A percentile compares a stretch with the other conserved stretches of the same genome.
These are phyloP conservation scores for Intellagama lesueurii DNA, from an alignment of 2,797 vertebrate genomes.

Conservation along the genomic window DNA sequence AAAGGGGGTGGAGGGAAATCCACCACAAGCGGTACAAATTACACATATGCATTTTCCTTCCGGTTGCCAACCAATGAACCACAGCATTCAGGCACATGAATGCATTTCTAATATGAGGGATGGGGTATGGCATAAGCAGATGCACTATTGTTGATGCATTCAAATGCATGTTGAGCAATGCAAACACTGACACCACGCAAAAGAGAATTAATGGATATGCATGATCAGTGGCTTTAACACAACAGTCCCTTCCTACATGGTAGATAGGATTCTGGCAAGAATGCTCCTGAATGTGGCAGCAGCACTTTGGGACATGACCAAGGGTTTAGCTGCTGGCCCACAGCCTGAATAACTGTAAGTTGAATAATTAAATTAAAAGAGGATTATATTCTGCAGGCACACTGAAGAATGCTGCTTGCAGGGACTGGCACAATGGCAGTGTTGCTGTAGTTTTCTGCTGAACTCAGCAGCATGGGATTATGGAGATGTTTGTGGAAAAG, in stretches of 20 bases:
- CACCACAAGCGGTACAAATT: neutral
- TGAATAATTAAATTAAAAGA: constrained; percentile 74
- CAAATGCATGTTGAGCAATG: neutral
- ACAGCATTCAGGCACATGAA: neutral
- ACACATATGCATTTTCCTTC: neutral
- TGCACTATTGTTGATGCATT: neutral
- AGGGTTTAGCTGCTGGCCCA: constrained; percentile 43
- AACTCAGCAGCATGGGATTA: constrained; percentile 54
- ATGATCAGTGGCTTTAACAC: constrained; percentile 20
- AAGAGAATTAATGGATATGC: neutral
- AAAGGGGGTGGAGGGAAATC: neutral
- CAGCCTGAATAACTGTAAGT: constrained; percentile 68
- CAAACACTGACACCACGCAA: neutral
- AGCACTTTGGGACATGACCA: constrained; percentile 52
- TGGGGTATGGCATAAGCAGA: neutral
- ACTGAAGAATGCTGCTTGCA: constrained; percentile 63
- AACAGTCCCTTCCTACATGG: constrained; percentile 12
- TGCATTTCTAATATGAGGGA: too few relatives aligned
- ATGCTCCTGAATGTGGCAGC: constrained; percentile 30
- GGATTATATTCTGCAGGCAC: constrained; percentile 68
- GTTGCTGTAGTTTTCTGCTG: constrained; percentile 52
- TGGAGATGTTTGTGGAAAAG: constrained; percentile 50
- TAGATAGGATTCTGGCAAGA: constrained; percentile 34
- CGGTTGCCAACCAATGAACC: neutral
- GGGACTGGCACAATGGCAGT: constrained; percentile 57